phyloP scores from a whole-genome alignment of 2,113 vertebrate species.

The Tiliqua scincoides region DNA sequence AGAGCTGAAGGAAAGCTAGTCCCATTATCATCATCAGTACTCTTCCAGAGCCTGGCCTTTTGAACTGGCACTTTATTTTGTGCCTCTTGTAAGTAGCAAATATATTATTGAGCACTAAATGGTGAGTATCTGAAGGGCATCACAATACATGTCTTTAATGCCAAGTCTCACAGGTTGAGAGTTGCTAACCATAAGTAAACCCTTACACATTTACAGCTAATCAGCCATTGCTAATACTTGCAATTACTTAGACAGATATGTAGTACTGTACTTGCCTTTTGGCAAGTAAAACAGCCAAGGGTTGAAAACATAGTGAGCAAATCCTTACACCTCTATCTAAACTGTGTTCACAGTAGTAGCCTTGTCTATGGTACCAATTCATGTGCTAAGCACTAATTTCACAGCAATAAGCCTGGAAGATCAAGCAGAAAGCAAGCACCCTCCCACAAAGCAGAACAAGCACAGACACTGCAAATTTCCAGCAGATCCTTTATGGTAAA shows the following conservation, averaged over 20 bases:
- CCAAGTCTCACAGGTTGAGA: background rate
- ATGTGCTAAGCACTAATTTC: constrained; percentile 51
- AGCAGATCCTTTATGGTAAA: constrained; percentile 49
- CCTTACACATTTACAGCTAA: background rate
- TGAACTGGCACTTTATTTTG: background rate
- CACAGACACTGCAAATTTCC: constrained; percentile 23
- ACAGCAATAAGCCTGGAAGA: background rate
- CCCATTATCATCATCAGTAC: background rate
- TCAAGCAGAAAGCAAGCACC: background rate
- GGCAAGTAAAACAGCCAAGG: background rate
- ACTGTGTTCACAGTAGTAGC: constrained; percentile 46
- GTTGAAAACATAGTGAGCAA: background rate
- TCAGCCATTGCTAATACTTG: background rate
- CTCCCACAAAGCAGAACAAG: constrained; percentile 23
- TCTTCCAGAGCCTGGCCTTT: background rate
- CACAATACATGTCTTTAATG: background rate
- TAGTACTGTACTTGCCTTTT: background rate
- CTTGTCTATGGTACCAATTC: constrained; percentile 25
- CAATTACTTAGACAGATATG: background rate
- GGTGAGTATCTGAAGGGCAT: background rate
- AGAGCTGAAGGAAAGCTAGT: too few relatives aligned
- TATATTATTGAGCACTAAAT: background rate
- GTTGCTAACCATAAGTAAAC: background rate
- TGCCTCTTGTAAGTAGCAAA: background rate
- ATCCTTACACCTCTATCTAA: constrained; percentile 3